Conservation (phyloP, 2,113 vertebrate genomes). For the Alexandromys fortis region DNA sequence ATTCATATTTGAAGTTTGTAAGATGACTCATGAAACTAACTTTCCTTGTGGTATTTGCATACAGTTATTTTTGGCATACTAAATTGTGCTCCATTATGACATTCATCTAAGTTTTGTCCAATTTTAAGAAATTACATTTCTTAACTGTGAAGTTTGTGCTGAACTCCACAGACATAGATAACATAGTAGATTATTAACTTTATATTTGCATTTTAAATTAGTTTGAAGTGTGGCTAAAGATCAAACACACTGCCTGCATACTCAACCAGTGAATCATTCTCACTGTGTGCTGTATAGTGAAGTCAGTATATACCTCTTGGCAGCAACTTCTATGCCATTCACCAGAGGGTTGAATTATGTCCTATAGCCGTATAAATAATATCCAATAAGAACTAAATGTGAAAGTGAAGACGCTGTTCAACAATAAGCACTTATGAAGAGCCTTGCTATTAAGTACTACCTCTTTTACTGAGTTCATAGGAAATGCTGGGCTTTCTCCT, state of each 20-base stretch:
- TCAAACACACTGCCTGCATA: background rate
- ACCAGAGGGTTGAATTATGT: background rate
- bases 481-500: background rate
- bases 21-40: background rate
- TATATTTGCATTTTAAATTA: conserved; percentile 50
- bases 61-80: conserved; percentile 47
- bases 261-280: background rate
- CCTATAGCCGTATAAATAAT: background rate
- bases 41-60: conserved; percentile 12
- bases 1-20: conserved; percentile 13
- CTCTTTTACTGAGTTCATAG: background rate
- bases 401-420: conserved; percentile 9
- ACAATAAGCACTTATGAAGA: background rate
- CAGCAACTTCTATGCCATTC: background rate
- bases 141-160: conserved; percentile 17
- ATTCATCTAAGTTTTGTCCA: conserved; percentile 6
- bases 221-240: conserved; percentile 28
- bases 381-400: conserved; percentile 49
- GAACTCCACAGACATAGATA: background rate
- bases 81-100: conserved; percentile 1
- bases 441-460: background rate
- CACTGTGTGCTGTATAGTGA: conserved; percentile 5
- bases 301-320: background rate
- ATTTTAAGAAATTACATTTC: conserved; percentile 1
- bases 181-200: conserved; percentile 29